Evolutionary conservation across 2,797 vertebrate genomes (phyloP).

Genomic region (Gadopsis bispinosus): DNA sequence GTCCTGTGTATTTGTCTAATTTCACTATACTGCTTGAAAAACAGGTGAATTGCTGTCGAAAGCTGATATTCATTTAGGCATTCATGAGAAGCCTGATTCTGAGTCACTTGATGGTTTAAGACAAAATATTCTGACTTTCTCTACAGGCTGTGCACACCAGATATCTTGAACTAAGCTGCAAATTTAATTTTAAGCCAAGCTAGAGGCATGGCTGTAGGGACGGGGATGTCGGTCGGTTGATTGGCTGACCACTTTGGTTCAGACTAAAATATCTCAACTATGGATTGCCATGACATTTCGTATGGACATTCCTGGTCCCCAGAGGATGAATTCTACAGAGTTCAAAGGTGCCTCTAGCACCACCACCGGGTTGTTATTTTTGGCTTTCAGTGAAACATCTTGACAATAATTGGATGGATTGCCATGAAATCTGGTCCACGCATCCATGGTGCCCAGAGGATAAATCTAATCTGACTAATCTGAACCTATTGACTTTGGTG

Average conservation of each 20-base stretch:
- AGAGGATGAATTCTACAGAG: background rate
- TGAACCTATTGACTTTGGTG: background rate
- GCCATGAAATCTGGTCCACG: too few species aligned
- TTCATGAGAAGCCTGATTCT: conserved; percentile 18
- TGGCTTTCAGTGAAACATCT: too few species aligned
- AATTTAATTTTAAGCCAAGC: background rate
- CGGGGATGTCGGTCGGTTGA: background rate
- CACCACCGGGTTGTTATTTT: background rate
- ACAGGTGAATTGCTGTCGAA: background rate
- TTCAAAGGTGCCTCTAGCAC: background rate
- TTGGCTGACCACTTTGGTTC: too few species aligned
- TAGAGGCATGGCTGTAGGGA: background rate
- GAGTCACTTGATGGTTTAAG: background rate
- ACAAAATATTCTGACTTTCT: background rate
- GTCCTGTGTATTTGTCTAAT: background rate
- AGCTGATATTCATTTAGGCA: conserved; percentile 12
- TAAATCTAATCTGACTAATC: too few species aligned
- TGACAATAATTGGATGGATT: background rate
- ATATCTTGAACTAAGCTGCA: background rate
- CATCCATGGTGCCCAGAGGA: too few species aligned
- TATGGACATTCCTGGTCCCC: too few species aligned
- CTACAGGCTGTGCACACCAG: background rate
- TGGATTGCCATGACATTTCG: background rate
- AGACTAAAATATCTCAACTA: background rate
- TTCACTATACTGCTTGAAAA: conserved; percentile 5